Base-by-base conservation (phyloP, 2,113 vertebrate genomes). In the Aix galericulata region DNA sequence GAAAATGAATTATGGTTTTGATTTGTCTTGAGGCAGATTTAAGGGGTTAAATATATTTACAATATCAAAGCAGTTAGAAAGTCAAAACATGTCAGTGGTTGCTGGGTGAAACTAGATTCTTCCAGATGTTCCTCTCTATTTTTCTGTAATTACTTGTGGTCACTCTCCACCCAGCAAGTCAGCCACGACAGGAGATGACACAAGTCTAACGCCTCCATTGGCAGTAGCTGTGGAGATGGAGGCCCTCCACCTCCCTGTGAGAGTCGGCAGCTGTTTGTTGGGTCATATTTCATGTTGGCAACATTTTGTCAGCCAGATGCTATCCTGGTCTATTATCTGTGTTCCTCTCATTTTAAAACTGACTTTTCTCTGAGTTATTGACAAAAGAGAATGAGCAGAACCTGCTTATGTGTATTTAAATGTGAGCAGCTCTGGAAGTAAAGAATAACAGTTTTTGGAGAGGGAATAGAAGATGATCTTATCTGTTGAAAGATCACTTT, bases 181-280 rank as follows among this genome's bases (percentile, higher is more conserved):
- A 79, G 40, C 46, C 77, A 63, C 23, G 34, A 46, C 46, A 58
- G 73, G 16, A 58, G 58, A 52, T 29, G 27, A 72, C 27, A 22
- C 25, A 32, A 75, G 38, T 42, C 68, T 73, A 63, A 52, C 0
- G 0, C 29, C 21, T 89, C 22, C 40, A 20, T 6, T 91, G 66
- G 75, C 42, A 78, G 44, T 23, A 85, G 38, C 32, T 46, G 44
- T 14, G 38, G 60, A 82, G 69, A 64, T 36, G 32, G 21, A 78
- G 62, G 64, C 9, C n/a, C 46, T 73, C 21, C 18, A 62, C 9
- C 17, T 26, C 25, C 2, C 2, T 6, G 0, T 26, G 22, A 0
- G 0, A 78, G 40, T 27, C 53, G 53, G 29, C 20, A 90, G 18
- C 64, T 84, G 42, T n/a, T 14, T 40, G 10, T 62, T 79, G 67